Evolutionary conservation across 2,888 invertebrate genomes (phyloP), one percentile per base, ranked within the genome.

Genomic region (Rhingia rostrata): DNA sequence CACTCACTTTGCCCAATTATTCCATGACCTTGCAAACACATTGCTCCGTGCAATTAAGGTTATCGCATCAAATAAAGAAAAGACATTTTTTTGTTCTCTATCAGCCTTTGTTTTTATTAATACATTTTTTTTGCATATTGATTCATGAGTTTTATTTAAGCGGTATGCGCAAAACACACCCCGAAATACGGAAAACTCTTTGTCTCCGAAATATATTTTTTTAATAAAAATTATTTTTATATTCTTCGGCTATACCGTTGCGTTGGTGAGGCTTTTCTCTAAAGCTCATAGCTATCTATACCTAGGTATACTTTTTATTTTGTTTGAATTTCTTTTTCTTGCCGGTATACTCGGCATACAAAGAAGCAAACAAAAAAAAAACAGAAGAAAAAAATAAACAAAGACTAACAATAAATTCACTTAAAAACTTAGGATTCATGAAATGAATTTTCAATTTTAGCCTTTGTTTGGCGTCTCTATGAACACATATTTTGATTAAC

Each of bases 161-260:
- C 14, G n/a, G 41, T 7, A 41, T 45, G 14, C 32, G 33, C 35
- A n/a, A 33, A 33, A 30, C 45, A 45, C 45, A 35, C 33, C 39
- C 56, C 37, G 39, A 39, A 9, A 12, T 6, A 4, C 12, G 6
- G 7, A 10, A 49, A 49, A 22, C 33, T 35, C 10, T 56, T 60
- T 43, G 58, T 12, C 41, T 4, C 43, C 30, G 49, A 45, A 60
- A 45, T 14, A 33, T 33, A 33, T 60, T 6, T 60, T 35, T 49
- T 41, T 61, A 12, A 22, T 2, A 22, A 35, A 61, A 45, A 33
- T 14, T 61, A 61, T 61, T 61, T 61, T 61, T 47, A 45, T 61
- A 6, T 32, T 10, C 4, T 14, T 45, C 14, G 33, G 45, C 14
- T 9, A 33, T 32, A 61, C 9, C 12, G 30, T 32, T 14, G 12